Conservation (phyloP, 2,113 vertebrate genomes). For the Illadopsis cleaveri region DNA sequence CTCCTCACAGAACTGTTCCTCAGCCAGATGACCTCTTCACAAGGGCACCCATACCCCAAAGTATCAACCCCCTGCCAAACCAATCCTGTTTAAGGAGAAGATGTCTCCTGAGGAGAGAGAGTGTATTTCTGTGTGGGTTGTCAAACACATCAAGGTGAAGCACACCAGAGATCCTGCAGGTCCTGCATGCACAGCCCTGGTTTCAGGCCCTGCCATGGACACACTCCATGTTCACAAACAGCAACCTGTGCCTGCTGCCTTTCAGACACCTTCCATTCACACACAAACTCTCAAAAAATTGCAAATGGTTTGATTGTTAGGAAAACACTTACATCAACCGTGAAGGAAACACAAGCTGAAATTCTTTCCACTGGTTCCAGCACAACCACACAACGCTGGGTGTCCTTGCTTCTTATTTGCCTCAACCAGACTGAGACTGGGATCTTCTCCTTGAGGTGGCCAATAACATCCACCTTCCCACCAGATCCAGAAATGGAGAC, state of each 20-base stretch:
- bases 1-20: background rate
- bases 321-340: conserved; percentile 75
- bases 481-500: background rate
- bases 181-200: background rate
- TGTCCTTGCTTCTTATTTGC: conserved; percentile 59
- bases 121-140: background rate
- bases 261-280: background rate
- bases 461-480: conserved; percentile 81
- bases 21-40: background rate
- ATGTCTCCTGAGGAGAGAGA: too few species aligned
- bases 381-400: conserved; percentile 74
- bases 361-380: conserved; percentile 87
- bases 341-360: conserved; percentile 82
- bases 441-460: conserved; percentile 72
- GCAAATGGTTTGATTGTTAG: background rate
- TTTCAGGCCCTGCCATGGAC: background rate
- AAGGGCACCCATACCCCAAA: background rate
- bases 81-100: background rate
- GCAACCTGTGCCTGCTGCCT: background rate
- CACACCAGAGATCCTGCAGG: accelerated
- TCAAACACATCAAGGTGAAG: accelerated
- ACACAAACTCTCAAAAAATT: background rate
- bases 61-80: background rate
- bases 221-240: background rate
- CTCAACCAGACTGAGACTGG: conserved; percentile 83